Conservation (phyloP, 2,888 invertebrate genomes). For the Andrena marginata region DNA sequence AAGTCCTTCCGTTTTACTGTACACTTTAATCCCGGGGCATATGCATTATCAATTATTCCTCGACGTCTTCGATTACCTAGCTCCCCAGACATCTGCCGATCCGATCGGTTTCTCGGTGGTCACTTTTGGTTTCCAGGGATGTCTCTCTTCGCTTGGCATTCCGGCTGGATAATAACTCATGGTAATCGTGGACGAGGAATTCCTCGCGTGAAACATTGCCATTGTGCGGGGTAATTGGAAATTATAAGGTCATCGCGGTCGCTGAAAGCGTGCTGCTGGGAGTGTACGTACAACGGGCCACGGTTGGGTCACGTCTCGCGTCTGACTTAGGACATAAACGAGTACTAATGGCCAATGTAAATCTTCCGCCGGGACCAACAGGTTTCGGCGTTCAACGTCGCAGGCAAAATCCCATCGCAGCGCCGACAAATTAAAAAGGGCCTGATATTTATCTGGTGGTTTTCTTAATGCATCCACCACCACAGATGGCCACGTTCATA, state of each 20-base stretch:
- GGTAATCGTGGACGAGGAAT: background rate
- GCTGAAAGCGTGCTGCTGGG: background rate
- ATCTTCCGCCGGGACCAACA: conserved; percentile 47
- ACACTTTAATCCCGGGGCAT: background rate
- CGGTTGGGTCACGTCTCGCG: conserved; percentile 29
- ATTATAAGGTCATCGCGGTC: conserved; percentile 24
- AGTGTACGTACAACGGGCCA: background rate
- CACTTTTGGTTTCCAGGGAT: conserved; percentile 14
- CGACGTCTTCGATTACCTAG: background rate
- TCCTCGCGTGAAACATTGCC: background rate
- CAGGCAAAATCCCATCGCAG: background rate
- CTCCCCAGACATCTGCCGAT: background rate
- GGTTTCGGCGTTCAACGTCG: conserved; percentile 26
- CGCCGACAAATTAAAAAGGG: conserved; percentile 18
- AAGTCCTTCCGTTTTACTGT: background rate
- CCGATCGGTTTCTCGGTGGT: background rate
- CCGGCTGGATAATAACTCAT: background rate
- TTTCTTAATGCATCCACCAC: too few species aligned
- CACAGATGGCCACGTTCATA: too few species aligned
- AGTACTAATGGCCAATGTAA: conserved; percentile 55
- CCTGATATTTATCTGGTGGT: too few species aligned
- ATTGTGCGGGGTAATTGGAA: background rate
- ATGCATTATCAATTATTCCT: background rate
- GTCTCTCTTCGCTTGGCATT: background rate
- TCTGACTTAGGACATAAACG: conserved; percentile 44